Base-by-base conservation (phyloP, 1,140 invertebrate species). In the Choristoneura fumiferana region DNA sequence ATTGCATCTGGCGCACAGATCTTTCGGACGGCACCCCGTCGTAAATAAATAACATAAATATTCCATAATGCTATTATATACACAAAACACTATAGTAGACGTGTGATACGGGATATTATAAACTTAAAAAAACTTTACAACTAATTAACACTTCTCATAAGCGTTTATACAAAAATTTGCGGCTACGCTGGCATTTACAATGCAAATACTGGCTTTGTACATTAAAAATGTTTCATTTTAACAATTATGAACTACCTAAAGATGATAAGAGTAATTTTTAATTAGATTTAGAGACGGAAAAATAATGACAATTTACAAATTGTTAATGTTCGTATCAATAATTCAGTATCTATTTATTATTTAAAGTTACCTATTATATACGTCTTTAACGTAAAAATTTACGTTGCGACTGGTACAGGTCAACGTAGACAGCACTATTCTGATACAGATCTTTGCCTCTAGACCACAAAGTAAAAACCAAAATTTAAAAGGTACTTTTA, bases 171-270 rank as follows among this genome's bases (percentile, higher is more conserved):
- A 49, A 49, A 49, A 13, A 29, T 1, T 49, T 49, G n/a, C 18
- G 10, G 1, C 43, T n/a, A 22, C 17, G 14, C 18, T 15, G 4
- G 4, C 8, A 45, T 22, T 18, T 22, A 45, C 43, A 22, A 49
- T 49, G 43, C 18, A 49, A 49, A 49, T 49, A 49, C 43, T 49
- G 43, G n/a, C 18, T 49, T 49, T 49, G 43, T 49, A 49, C 43
- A 49, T 49, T 22, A 10, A 49, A 49, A 12, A 4, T 29, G 18
- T 45, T 45, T n/a, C 18, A 33, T 49, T n/a, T 18, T 49, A 49
- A 49, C 22, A 49, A 17, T 15, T 17, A 40, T 49, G 40, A 15
- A 29, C 12, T 10, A 12, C 38, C 6, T 18, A 22, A 1, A 5
- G 5, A 45, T 49, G 43, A 49, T 22, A 49, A 22, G 43, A 49